Evolutionary conservation across 2,888 invertebrate species (phyloP).

Genomic region (Andricus curvator): DNA sequence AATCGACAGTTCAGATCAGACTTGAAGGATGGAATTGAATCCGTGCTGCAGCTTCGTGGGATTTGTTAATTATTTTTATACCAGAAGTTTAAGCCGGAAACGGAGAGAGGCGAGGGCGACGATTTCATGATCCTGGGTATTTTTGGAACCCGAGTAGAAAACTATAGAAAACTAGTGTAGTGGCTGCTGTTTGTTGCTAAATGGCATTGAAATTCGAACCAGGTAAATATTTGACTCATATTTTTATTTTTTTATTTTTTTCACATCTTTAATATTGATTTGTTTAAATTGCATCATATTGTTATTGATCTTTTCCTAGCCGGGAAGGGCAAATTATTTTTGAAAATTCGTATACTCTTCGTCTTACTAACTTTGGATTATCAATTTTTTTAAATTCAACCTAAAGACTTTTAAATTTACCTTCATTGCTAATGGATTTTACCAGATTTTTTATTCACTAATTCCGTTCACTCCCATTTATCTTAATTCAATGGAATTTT

Average conservation of each 20-base stretch:
- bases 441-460: no score
- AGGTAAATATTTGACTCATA: conserved; percentile 4
- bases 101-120: conserved; percentile 51
- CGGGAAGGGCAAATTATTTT: neutral
- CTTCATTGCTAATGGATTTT: no score
- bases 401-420: no score
- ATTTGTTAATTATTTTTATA: conserved; percentile 64
- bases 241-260: neutral
- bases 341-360: neutral
- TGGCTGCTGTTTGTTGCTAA: conserved; percentile 44
- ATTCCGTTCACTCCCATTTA: no score
- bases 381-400: no score
- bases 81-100: conserved; percentile 61
- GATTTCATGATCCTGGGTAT: conserved; percentile 64
- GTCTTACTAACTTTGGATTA: neutral
- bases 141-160: conserved; percentile 50
- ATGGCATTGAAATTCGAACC: neutral
- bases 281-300: neutral
- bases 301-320: neutral
- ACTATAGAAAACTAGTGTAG: conserved; percentile 47
- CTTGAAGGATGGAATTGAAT: conserved; percentile 54
- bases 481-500: no score
- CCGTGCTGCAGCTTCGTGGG: conserved; percentile 62
- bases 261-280: neutral
- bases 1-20: conserved; percentile 34